These are phyloP conservation scores for Uropetala carovei DNA, from an alignment of 2,888 invertebrate species.

Conservation along the genomic window DNA sequence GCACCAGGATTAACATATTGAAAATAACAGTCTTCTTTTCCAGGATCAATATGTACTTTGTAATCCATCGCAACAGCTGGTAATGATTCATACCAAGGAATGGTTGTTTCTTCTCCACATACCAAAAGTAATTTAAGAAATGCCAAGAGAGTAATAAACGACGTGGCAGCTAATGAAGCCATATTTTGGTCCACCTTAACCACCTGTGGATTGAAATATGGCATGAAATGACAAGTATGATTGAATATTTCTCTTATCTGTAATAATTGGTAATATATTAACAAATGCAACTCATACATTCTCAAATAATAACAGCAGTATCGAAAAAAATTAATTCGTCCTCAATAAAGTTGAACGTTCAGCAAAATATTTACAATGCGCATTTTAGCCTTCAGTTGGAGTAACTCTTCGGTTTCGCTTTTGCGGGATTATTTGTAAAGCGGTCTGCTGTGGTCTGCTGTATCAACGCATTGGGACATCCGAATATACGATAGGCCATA, in stretches of 20 bases:
- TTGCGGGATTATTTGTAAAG: background rate
- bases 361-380: background rate
- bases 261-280: background rate
- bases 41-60: slow-evolving; percentile 96
- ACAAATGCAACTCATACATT: background rate
- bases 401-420: background rate
- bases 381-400: background rate
- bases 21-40: slow-evolving; percentile 95
- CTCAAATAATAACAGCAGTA: background rate
- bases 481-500: too few species aligned
- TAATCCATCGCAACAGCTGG: slow-evolving; percentile 97
- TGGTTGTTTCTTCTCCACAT: slow-evolving; percentile 69
- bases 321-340: background rate
- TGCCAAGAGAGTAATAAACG: slow-evolving; percentile 43
- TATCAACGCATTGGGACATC: too few species aligned
- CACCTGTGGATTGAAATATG: slow-evolving; percentile 58
- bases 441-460: too few species aligned
- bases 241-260: background rate
- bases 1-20: slow-evolving; percentile 95
- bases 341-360: background rate
- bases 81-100: slow-evolving; percentile 90
- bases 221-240: background rate
- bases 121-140: slow-evolving; percentile 37
- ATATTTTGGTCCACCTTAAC: slow-evolving; percentile 56
- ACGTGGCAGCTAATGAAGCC: slow-evolving; percentile 60